Evolutionary conservation across 2,797 vertebrate genomes (phyloP).

Genomic region (Squalus acanthias): DNA sequence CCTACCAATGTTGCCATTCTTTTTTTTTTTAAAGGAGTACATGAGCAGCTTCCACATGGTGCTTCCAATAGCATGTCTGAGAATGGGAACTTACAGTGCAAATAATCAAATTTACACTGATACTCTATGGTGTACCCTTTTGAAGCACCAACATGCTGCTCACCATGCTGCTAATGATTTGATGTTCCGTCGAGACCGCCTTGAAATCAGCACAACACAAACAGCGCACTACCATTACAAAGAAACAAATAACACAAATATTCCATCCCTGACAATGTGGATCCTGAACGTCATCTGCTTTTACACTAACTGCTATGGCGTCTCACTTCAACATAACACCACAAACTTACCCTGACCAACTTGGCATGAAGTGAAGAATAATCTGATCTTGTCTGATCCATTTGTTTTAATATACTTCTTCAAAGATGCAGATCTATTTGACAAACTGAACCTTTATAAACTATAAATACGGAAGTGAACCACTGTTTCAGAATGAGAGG

Average conservation of each 20-base stretch:
- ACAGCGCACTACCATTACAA: background rate
- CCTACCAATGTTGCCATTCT: background rate
- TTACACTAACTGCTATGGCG: background rate
- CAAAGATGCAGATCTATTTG: background rate
- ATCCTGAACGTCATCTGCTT: background rate
- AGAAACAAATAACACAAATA: background rate
- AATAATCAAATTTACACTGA: background rate
- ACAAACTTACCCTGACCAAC: background rate
- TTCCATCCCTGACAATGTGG: background rate
- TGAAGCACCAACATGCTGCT: background rate
- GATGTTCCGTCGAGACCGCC: background rate
- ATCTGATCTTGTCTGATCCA: background rate
- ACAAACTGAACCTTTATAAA: background rate
- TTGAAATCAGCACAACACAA: background rate
- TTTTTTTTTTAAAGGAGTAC: background rate
- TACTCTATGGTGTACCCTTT: background rate
- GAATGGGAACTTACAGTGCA: background rate
- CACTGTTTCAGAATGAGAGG: background rate
- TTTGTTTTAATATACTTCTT: background rate
- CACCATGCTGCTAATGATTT: background rate
- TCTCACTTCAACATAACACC: background rate
- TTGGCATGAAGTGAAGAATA: background rate
- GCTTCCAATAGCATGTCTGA: background rate
- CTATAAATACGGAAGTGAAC: conserved; percentile 14
- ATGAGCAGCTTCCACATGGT: background rate